Evolutionary conservation across 2,888 invertebrate genomes (phyloP), one percentile per base, ranked within the genome.

Genomic region (Diarsia dahlii): DNA sequence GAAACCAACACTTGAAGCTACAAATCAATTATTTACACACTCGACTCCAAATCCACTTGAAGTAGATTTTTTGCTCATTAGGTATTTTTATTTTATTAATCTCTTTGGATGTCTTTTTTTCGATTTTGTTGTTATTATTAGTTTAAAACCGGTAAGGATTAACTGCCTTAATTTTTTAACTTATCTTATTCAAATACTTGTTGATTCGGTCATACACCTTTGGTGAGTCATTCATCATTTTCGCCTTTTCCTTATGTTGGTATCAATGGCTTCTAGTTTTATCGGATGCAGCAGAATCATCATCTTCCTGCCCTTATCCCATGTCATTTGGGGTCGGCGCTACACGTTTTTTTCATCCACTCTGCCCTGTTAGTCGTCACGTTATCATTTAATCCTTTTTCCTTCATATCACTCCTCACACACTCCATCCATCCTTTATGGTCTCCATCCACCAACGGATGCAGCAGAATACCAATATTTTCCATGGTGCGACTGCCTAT

Each of bases 1-100:
- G 23, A 74, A 6, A n/a, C n/a, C n/a, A n/a, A n/a, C 45, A 78
- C 75, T 78, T 52, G 9, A 60, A 23, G 13, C 72, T 13, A 28
- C 18, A 6, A 58, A 15, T 58, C 1, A 28, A 60, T 12, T 20
- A 28, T 5, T 12, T 5, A 3, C 6, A 10, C 10, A 23, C 13
- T 23, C 2, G 9, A 23, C 9, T 18, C 4, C 34, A 34, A 1
- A 46, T 20, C n/a, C n/a, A 58, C 34, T 20, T 45, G 6, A 3
- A 23, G 4, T 23, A 10, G 8, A 12, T 50, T 60, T 48, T 74
- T 74, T 60, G 6, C 12, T 23, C 1, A 48, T 39, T 12, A 15
- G 28, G 39, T n/a, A n/a, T n/a, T n/a, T n/a, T n/a, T n/a, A n/a
- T 48, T 63, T 20, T 13, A 3, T 12, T 12, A 9, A 56, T 9